A percentile compares a stretch with the other conserved stretches of the same genome.
Conservation (phyloP, 2,888 invertebrate species). For the Microdon myrmicae region DNA sequence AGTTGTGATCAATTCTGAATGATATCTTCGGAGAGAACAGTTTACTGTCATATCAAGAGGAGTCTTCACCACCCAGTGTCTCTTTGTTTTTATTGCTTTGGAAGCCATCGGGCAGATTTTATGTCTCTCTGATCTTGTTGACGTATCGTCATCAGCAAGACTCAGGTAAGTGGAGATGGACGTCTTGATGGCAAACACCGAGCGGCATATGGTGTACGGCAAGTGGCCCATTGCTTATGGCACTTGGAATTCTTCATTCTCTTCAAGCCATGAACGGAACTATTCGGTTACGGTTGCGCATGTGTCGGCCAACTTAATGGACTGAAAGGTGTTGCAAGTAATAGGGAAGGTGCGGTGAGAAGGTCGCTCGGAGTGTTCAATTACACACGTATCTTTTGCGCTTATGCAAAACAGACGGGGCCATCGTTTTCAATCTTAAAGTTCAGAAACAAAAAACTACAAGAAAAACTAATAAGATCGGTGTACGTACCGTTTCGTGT, state of each 20-base stretch:
- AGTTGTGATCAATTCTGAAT: no score
- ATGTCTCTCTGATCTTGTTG: constrained; percentile 25
- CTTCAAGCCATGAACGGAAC: constrained; percentile 30
- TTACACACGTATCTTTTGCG: constrained; percentile 21
- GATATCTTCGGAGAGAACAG: no score
- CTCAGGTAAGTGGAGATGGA: no score
- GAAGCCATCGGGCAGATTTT: no score
- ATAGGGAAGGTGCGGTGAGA: constrained; percentile 1
- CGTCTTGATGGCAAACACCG: constrained; percentile 19
- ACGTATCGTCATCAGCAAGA: constrained; percentile 28
- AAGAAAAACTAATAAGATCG: constrained; percentile 10
- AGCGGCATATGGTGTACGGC: neutral
- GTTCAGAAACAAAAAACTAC: neutral
- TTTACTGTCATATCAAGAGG: no score
- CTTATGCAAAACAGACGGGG: constrained; percentile 6
- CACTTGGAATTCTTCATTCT: constrained; percentile 27
- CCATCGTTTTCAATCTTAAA: neutral
- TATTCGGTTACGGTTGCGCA: constrained; percentile 33
- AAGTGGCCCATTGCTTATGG: no score
- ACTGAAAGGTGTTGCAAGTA: no score
- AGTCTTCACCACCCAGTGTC: no score
- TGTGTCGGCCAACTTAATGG: constrained; percentile 25
- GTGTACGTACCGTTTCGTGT: constrained; percentile 54
- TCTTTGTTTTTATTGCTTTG: no score
- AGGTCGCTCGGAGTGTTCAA: constrained; percentile 26